These are phyloP conservation scores for Julus scanicus DNA, from an alignment of 2,888 invertebrate species.

Conservation along the genomic window DNA sequence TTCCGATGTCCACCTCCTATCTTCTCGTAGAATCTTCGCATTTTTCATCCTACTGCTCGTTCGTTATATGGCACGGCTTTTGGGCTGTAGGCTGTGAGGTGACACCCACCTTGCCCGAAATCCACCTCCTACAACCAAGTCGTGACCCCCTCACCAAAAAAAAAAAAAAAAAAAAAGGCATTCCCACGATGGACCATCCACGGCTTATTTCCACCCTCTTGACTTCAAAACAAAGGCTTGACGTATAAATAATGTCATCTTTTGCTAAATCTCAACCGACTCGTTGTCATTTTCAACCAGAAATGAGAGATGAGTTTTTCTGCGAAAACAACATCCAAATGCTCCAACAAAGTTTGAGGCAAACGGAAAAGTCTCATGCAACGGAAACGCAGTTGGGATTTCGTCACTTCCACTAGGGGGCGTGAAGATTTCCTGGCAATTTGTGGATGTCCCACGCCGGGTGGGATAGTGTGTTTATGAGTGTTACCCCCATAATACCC, in stretches of 20 bases:
- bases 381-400: slow-evolving; percentile 9
- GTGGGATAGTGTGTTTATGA: neutral
- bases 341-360: neutral
- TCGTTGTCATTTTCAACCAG: slow-evolving; percentile 8
- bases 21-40: neutral
- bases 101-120: slow-evolving; percentile 21
- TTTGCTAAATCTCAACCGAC: neutral
- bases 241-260: neutral
- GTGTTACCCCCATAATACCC: no score
- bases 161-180: neutral
- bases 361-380: neutral
- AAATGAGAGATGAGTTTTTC: slow-evolving; percentile 12
- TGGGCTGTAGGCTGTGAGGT: neutral
- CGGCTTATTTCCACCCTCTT: neutral
- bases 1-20: slow-evolving; percentile 19
- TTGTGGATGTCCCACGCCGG: neutral
- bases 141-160: neutral
- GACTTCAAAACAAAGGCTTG: slow-evolving; percentile 17
- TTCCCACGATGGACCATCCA: slow-evolving; percentile 17
- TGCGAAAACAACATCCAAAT: neutral
- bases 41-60: neutral
- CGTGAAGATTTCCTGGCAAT: neutral
- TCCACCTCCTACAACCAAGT: neutral
- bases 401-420: slow-evolving; percentile 15
- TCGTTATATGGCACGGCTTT: neutral